Evolutionary conservation across 2,888 invertebrate species (phyloP), one percentile per base, ranked within the genome.

Genomic region (Nesidiocoris tenuis): DNA sequence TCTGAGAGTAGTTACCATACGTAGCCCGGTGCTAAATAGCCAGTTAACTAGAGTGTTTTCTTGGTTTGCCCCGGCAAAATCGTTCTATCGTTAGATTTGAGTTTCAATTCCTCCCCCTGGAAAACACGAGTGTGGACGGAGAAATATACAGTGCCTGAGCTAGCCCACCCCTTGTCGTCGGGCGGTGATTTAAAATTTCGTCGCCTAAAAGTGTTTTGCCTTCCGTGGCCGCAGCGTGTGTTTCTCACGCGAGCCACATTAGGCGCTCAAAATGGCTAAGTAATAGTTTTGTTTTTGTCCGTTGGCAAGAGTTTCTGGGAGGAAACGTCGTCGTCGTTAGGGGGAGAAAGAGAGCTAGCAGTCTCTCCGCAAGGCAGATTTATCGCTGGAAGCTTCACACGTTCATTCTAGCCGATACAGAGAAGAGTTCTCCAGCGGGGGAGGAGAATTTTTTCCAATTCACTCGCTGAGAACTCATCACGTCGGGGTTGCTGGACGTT

Each of bases 251-350:
- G 18, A 56, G 56, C 39, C 55, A 54, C 67, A 67, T 67, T 67
- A 67, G 67, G 67, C 55, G 19, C 67, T 67, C 39, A 67, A 67
- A 67, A 67, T 67, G 67, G 67, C 67, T 55, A 56, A 67, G 67
- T 67, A 67, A 67, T 67, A 67, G 67, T 67, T 67, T 67, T 67
- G 67, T 67, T 67, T 67, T 67, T 67, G 67, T 56, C 39, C 55
- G 67, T 22, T 67, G 67, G 55, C 67, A 22, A 56, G 56, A 22
- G 55, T 67, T 67, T 39, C 39, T 39, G 5, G 12, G 39, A 39
- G 39, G 39, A 39, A 7, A 12, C 5, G 12, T 39, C 39, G 39
- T 39, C 39, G 39, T 39, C 12, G 39, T 39, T 7, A 3, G 39
- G 39, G 39, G 12, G 12, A 39, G 39, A 12, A 39, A 39, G 39